These are phyloP conservation scores for Poeciliopsis infans DNA, from an alignment of 2,797 vertebrate species.

Conservation along the genomic window DNA sequence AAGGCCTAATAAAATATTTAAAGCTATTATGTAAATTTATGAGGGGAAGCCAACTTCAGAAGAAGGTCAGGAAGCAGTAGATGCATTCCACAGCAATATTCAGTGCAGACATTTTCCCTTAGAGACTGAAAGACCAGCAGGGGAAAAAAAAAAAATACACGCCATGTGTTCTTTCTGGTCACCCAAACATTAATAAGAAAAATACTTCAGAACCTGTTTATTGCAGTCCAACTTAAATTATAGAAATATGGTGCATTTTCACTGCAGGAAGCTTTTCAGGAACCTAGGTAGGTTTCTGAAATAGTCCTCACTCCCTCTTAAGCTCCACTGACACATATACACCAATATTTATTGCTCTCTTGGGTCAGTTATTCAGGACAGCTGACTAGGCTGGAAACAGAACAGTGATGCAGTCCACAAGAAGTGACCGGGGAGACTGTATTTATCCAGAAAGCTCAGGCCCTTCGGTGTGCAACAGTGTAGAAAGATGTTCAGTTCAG, in stretches of 20 bases:
- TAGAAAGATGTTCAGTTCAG: background rate
- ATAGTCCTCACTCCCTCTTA: background rate
- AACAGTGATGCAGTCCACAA: background rate
- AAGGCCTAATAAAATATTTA: slow-evolving; percentile 4
- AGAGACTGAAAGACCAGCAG: background rate
- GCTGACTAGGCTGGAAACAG: background rate
- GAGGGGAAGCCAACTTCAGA: background rate
- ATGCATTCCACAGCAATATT: slow-evolving; percentile 4
- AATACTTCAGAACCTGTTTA: background rate
- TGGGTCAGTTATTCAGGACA: background rate
- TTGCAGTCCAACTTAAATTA: background rate
- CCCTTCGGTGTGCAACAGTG: background rate
- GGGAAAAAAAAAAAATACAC: background rate
- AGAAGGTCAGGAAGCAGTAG: background rate
- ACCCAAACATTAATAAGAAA: background rate
- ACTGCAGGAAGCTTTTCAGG: background rate
- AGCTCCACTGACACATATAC: background rate
- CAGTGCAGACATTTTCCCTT: background rate
- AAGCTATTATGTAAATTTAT: slow-evolving; percentile 6
- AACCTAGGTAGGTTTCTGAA: background rate
- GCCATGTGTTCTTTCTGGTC: background rate
- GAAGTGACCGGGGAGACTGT: background rate
- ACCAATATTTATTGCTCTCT: background rate
- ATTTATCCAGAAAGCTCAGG: background rate
- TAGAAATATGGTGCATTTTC: background rate